Percentiles rank a stretch among this genome's conserved stretches.
These are phyloP conservation scores for Scomber colias DNA, from an alignment of 2,113 vertebrate genomes.

Conservation along the genomic window DNA sequence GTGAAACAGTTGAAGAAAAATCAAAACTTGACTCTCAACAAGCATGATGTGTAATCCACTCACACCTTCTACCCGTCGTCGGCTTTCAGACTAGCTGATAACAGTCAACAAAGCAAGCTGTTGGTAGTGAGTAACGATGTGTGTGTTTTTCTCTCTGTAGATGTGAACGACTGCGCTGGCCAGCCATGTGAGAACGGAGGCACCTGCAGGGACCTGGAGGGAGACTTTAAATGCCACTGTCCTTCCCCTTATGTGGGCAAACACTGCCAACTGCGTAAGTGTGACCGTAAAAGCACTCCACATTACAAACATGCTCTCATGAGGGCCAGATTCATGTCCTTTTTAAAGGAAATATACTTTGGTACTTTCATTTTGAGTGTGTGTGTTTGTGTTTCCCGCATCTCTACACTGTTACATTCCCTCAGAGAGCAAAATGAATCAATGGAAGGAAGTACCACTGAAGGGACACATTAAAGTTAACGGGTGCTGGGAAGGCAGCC, in stretches of 20 bases:
- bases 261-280: slow-evolving; percentile 85
- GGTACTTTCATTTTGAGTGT: background rate
- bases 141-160: slow-evolving; percentile 64
- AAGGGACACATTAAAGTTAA: slow-evolving; percentile 9
- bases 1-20: slow-evolving; percentile 7
- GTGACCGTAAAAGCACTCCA: background rate
- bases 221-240: slow-evolving; percentile 87
- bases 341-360: background rate
- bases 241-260: slow-evolving; percentile 89
- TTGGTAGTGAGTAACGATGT: background rate
- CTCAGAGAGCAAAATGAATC: background rate
- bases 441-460: background rate
- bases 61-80: slow-evolving; percentile 17
- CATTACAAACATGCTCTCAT: background rate
- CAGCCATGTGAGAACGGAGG: slow-evolving; percentile 89
- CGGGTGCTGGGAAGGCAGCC: slow-evolving; percentile 12
- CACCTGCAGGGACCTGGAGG: slow-evolving; percentile 83
- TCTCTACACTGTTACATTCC: too few relatives aligned
- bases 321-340: background rate
- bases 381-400: too few relatives aligned
- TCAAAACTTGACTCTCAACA: slow-evolving; percentile 8
- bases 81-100: slow-evolving; percentile 9
- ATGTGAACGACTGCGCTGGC: slow-evolving; percentile 84
- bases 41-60: slow-evolving; percentile 47
- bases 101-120: background rate